phyloP scores from a whole-genome alignment of 2,113 vertebrate species.

The Muscicapa adusta region DNA sequence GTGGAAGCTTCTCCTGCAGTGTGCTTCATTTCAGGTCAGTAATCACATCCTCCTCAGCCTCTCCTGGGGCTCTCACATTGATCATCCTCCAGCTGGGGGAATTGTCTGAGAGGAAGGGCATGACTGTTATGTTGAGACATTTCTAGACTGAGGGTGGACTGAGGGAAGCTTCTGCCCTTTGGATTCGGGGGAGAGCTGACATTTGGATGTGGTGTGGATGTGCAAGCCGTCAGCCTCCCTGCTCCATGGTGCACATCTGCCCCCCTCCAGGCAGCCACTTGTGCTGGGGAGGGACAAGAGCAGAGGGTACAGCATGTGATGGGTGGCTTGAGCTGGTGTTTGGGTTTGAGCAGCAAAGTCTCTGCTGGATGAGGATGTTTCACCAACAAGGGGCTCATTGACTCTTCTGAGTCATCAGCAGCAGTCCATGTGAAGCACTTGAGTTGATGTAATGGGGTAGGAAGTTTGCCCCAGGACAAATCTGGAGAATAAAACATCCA shows the following conservation, averaged over 20 bases:
- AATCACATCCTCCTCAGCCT: background rate
- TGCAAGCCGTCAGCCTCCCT: background rate
- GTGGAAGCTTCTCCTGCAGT: background rate
- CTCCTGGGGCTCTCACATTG: background rate
- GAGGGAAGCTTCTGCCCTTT: slow-evolving; percentile 12
- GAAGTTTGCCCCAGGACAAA: background rate
- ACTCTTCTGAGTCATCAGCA: background rate
- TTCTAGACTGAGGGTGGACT: background rate
- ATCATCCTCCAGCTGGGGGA: background rate
- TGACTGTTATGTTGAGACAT: background rate
- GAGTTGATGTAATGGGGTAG: background rate
- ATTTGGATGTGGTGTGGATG: background rate
- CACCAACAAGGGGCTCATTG: background rate
- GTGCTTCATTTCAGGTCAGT: slow-evolving; percentile 27
- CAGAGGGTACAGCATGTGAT: background rate
- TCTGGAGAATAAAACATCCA: background rate
- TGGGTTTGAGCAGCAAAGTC: background rate
- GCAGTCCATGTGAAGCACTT: background rate
- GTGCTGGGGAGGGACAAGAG: background rate
- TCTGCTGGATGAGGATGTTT: background rate
- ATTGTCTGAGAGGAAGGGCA: background rate
- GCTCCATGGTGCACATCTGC: background rate
- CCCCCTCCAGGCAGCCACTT: background rate
- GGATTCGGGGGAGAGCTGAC: slow-evolving; percentile 6
- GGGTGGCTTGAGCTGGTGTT: background rate